Conservation (phyloP, 2,888 invertebrate species). For the Diaperis boleti region DNA sequence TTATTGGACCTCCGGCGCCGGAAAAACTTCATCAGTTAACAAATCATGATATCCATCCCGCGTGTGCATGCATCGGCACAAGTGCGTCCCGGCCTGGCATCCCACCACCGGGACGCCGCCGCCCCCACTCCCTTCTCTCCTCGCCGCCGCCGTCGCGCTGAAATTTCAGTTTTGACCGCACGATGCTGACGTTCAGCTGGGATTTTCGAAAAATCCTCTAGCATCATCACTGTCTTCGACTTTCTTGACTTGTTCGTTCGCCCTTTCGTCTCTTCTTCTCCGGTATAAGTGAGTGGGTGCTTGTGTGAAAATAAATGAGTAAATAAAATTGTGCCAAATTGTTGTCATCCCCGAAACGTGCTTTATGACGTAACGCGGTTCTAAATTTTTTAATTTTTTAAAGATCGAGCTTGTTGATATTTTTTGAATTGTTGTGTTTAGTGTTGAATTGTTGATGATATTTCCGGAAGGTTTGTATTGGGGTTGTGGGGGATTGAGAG, state of each 20-base stretch:
- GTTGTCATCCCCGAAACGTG: slow-evolving; percentile 38
- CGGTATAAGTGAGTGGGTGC: slow-evolving; percentile 12
- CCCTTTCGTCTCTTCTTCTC: slow-evolving; percentile 17
- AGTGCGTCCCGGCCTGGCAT: slow-evolving; percentile 25
- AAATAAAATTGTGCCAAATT: slow-evolving; percentile 23
- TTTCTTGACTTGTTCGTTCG: slow-evolving; percentile 11
- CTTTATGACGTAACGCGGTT: slow-evolving; percentile 45
- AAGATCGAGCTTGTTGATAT: slow-evolving; percentile 34
- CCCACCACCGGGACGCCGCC: slow-evolving; percentile 46
- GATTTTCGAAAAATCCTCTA: slow-evolving; percentile 40
- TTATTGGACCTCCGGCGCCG: too few relatives aligned
- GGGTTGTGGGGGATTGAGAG: neutral
- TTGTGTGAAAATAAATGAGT: too few relatives aligned
- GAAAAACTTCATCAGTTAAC: too few relatives aligned
- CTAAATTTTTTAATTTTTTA: slow-evolving; percentile 40
- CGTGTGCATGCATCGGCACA: slow-evolving; percentile 27
- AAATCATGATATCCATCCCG: too few relatives aligned
- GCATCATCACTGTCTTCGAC: slow-evolving; percentile 25
- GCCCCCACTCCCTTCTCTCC: slow-evolving; percentile 19
- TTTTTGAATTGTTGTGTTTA: slow-evolving; percentile 31
- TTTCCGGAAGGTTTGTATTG: slow-evolving; percentile 13
- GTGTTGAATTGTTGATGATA: slow-evolving; percentile 29
- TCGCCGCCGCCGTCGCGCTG: slow-evolving; percentile 25
- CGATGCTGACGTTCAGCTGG: slow-evolving; percentile 51
- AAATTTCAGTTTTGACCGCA: slow-evolving; percentile 54